Percentiles rank a stretch among this genome's conserved stretches.
Evolutionary conservation across 1,140 invertebrate genomes (phyloP).

Genomic region (Plutomurus gul): DNA sequence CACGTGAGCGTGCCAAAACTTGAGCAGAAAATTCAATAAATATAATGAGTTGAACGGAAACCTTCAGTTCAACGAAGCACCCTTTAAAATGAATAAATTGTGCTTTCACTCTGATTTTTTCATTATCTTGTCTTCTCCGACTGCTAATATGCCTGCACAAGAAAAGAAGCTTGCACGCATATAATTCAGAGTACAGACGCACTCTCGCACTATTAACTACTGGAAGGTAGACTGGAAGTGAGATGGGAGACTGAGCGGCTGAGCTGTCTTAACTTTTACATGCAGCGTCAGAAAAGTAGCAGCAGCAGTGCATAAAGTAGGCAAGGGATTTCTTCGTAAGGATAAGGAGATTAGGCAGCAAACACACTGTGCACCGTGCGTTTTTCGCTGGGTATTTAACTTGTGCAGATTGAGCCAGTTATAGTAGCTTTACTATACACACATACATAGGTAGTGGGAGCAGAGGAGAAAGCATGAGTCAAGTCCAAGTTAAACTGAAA

Average conservation of each 20-base stretch:
- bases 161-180: too few relatives aligned
- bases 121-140: slow-evolving; percentile 1
- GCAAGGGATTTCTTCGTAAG: background rate
- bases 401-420: too few relatives aligned
- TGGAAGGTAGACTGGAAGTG: background rate
- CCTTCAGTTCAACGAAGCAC: background rate
- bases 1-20: background rate
- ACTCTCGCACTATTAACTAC: too few relatives aligned
- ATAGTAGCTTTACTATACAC: background rate
- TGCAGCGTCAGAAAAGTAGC: background rate
- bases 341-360: slow-evolving; percentile 1
- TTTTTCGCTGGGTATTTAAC: background rate
- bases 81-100: slow-evolving; percentile 7
- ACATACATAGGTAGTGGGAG: background rate
- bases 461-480: background rate
- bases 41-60: slow-evolving; percentile 10
- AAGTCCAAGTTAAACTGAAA: background rate
- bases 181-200: too few relatives aligned
- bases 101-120: slow-evolving; percentile 5
- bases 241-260: background rate
- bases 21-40: background rate
- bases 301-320: slow-evolving; percentile 5
- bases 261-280: slow-evolving; percentile 4
- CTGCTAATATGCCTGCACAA: too few relatives aligned
- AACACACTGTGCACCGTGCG: background rate